Evolutionary conservation across 2,113 vertebrate genomes (phyloP).

Genomic region (Onychostoma macrolepis): DNA sequence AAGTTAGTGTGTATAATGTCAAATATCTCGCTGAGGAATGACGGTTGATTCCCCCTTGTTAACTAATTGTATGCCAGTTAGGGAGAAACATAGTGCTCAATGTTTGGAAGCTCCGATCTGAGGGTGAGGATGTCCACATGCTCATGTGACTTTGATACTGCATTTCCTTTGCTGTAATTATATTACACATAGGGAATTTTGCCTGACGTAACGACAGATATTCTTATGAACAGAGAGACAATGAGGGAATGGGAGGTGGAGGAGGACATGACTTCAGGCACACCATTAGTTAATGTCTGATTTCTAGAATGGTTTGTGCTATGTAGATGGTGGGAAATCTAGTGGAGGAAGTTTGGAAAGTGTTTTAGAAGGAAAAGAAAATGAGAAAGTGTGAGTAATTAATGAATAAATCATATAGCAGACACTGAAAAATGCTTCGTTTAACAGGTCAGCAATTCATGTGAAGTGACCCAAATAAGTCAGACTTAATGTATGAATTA

Average conservation of each 20-base stretch:
- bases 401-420: background rate
- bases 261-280: slow-evolving; percentile 16
- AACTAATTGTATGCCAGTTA: background rate
- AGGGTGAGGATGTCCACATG: background rate
- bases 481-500: background rate
- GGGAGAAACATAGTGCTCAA: background rate
- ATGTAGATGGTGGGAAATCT: background rate
- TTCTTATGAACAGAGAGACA: background rate
- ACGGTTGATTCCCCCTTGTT: background rate
- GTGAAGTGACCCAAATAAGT: background rate
- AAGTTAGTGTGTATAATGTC: slow-evolving; percentile 24
- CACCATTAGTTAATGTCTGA: background rate
- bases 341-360: background rate
- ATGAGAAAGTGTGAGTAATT: background rate
- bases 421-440: background rate
- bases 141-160: slow-evolving; percentile 61
- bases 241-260: slow-evolving; percentile 33
- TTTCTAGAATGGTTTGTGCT: background rate
- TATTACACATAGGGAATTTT: slow-evolving; percentile 47
- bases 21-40: background rate
- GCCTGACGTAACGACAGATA: slow-evolving; percentile 51
- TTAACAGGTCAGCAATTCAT: background rate
- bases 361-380: background rate
- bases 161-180: slow-evolving; percentile 62
- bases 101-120: background rate